These are phyloP conservation scores for Salticus scenicus DNA, from an alignment of 2,888 invertebrate genomes.

Conservation along the genomic window DNA sequence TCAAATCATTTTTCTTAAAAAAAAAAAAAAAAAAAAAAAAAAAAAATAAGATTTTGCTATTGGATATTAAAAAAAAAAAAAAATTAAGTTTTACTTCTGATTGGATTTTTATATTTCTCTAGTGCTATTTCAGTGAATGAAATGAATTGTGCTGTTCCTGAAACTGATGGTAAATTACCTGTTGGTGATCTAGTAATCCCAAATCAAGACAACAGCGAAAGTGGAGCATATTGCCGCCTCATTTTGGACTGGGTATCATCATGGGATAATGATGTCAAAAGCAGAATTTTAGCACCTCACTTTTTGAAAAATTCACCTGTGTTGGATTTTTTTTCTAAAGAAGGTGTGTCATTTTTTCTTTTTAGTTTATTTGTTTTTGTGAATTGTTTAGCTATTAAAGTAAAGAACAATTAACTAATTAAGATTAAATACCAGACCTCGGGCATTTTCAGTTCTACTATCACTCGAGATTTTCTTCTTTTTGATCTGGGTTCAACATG, in stretches of 20 bases:
- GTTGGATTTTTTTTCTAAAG: constrained; percentile 38
- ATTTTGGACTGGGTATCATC: constrained; percentile 42
- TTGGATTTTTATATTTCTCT: no score
- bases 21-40: no score
- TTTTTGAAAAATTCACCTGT: constrained; percentile 41
- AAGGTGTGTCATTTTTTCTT: not conserved
- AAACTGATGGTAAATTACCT: constrained; percentile 1
- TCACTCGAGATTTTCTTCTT: no score
- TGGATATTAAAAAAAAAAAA: no score
- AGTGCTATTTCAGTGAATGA: constrained; percentile 16
- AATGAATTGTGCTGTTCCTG: constrained; percentile 32
- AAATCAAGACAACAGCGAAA: constrained; percentile 56
- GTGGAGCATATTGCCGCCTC: constrained; percentile 45
- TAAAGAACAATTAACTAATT: no score
- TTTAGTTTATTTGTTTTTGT: not conserved
- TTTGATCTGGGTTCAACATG: no score
- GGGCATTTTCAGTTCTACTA: no score
- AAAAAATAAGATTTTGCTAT: no score
- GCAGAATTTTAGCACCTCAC: constrained; percentile 42
- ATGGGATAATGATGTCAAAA: constrained; percentile 42
- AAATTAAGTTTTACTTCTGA: no score
- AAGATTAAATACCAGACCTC: no score
- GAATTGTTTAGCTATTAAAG: no score
- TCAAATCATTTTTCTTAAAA: no score
- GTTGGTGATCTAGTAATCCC: constrained; percentile 40